Conservation (phyloP, 2,888 invertebrate genomes). For the Serripes groenlandicus region DNA sequence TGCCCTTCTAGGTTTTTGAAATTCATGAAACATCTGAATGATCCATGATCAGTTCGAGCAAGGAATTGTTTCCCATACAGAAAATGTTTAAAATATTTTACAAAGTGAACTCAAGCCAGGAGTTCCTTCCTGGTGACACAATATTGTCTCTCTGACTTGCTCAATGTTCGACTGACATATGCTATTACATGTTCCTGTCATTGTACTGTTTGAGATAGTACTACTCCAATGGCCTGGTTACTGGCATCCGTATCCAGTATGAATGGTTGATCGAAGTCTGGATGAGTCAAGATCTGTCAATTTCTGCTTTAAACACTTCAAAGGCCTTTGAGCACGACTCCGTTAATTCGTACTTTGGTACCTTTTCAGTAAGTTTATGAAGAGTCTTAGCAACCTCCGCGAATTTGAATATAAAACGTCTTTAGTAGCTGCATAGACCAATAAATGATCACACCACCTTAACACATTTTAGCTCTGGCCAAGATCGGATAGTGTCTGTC, state of each 20-base stretch:
- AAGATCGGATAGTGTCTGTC: constrained; percentile 1
- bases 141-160: not conserved
- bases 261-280: constrained; percentile 2
- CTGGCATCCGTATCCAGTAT: constrained; percentile 42
- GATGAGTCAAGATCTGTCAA: constrained; percentile 39
- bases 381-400: constrained; percentile 51
- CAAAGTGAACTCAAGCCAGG: no score
- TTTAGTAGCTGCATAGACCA: constrained; percentile 21
- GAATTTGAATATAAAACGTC: constrained; percentile 52
- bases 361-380: constrained; percentile 38
- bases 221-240: constrained; percentile 26
- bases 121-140: not conserved
- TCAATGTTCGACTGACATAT: not conserved
- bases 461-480: constrained; percentile 8
- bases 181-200: constrained; percentile 28
- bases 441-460: constrained; percentile 22
- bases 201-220: constrained; percentile 24
- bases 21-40: no score
- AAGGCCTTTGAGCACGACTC: constrained; percentile 46
- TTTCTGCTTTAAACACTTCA: constrained; percentile 28
- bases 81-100: no score
- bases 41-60: no score
- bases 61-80: no score
- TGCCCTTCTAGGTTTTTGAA: no score
- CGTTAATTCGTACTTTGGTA: constrained; percentile 31